A percentile compares a stretch with the other conserved stretches of the same genome.
Conservation (phyloP, 1,140 invertebrate genomes). For the Zaprionus kolodkinae region DNA sequence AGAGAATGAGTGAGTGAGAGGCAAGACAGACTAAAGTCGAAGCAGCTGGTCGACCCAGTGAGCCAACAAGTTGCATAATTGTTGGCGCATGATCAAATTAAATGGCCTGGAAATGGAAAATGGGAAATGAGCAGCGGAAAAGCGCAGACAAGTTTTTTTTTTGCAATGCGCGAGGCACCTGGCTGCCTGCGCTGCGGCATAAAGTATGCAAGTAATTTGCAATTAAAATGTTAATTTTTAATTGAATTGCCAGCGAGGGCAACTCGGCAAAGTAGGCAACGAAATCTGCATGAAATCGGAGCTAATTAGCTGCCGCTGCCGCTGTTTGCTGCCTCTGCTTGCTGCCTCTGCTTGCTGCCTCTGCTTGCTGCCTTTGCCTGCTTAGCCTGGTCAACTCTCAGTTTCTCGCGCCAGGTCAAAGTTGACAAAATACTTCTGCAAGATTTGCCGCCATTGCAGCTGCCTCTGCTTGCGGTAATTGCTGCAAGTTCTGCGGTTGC, state of each 20-base stretch:
- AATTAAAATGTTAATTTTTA: slow-evolving; percentile 84
- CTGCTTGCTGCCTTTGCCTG: slow-evolving; percentile 20
- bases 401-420: slow-evolving; percentile 55
- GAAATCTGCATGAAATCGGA: slow-evolving; percentile 54
- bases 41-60: slow-evolving; percentile 34
- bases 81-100: slow-evolving; percentile 83
- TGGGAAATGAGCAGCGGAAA: slow-evolving; percentile 1
- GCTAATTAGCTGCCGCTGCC: slow-evolving; percentile 59
- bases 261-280: slow-evolving; percentile 45
- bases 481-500: slow-evolving; percentile 50
- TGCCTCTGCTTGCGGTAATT: slow-evolving; percentile 61
- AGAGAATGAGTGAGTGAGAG: not conserved
- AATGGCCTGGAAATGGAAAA: slow-evolving; percentile 66
- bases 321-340: slow-evolving; percentile 13
- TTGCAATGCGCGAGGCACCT: not conserved
- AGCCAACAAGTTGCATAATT: slow-evolving; percentile 83
- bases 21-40: not conserved
- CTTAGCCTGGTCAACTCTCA: slow-evolving; percentile 51
- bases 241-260: slow-evolving; percentile 68
- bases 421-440: slow-evolving; percentile 77
- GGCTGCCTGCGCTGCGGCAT: slow-evolving; percentile 15
- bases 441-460: slow-evolving; percentile 42
- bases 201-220: slow-evolving; percentile 76
- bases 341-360: slow-evolving; percentile 13
- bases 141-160: not conserved